Evolutionary conservation across 2,797 vertebrate genomes (phyloP), one percentile per base, ranked within the genome.

Genomic region (Pangasius macronema): DNA sequence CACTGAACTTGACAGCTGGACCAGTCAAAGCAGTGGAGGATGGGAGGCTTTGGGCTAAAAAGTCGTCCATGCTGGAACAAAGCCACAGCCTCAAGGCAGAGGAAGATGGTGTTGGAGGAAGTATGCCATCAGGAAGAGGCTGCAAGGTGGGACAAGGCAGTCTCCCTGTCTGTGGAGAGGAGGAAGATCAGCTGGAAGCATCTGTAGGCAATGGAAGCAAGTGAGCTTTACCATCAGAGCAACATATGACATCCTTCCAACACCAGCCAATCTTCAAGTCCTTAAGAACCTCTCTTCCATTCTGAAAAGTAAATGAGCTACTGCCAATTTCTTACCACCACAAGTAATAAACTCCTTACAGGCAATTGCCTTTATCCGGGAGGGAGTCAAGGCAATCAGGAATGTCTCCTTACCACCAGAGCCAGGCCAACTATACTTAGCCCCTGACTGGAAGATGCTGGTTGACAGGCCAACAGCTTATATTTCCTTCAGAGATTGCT

Each of bases 341-440:
- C 9, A 13, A 63, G 10, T 27, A n/a, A n/a, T 27, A n/a, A 63
- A 63, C 7, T 3, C 7, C 7, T 63, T 63, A 27, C 2, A n/a
- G 27, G 0, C 61, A n/a, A n/a, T 8, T 22, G 3, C 27, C 42
- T 42, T 42, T 42, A 6, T 42, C 61, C 4, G 9, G n/a, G 27
- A 65, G 11, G 3, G 61, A 10, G 11, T n/a, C 24, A 63, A 13
- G 10, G 27, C 86, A 88, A 82, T 82, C 89, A 63, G 59, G 59
- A 57, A 16, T 20, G 55, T 90, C 86, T 90, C 87, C 36, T 88
- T 65, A 30, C 86, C 76, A 76, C 76, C 7, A 67, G 84, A 79
- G 88, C 89, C 84, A 76, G 27, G 27, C 8, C 9, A 65, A 13
- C 24, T 65, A 24, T 24, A 8, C 6, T 2, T 65, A 14, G 11